Conservation (phyloP, 2,888 invertebrate genomes). For the Stratiomys singularior region DNA sequence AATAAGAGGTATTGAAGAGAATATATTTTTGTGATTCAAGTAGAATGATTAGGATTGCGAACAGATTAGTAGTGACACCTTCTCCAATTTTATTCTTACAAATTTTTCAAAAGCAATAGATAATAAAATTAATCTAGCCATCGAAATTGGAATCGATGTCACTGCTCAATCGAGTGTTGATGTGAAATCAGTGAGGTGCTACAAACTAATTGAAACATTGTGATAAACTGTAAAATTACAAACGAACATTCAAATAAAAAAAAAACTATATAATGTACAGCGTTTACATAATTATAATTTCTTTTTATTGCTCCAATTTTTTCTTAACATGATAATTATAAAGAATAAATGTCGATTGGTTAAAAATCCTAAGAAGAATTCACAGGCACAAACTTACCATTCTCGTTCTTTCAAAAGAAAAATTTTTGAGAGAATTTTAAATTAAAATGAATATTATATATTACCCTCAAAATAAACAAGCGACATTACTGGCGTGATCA, state of each 20-base stretch:
- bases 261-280: conserved; percentile 58
- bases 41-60: conserved; percentile 42
- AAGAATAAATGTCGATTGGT: background rate
- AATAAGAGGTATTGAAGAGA: conserved; percentile 45
- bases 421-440: background rate
- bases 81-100: conserved; percentile 29
- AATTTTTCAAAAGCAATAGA: conserved; percentile 45
- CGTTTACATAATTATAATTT: conserved; percentile 23
- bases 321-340: background rate
- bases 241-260: conserved; percentile 52
- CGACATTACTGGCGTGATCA: conserved; percentile 65
- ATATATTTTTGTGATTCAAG: conserved; percentile 51
- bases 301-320: background rate
- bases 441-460: conserved; percentile 17
- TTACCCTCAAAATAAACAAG: conserved; percentile 1
- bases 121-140: conserved; percentile 29
- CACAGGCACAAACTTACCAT: background rate
- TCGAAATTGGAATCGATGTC: conserved; percentile 25
- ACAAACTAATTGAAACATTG: conserved; percentile 66
- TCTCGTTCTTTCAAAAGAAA: background rate
- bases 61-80: conserved; percentile 26
- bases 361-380: background rate
- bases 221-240: conserved; percentile 59
- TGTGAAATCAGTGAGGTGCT: conserved; percentile 60
- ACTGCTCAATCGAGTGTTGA: conserved; percentile 48